Conservation (phyloP, 2,797 vertebrate species). For the Calcarius lapponicus region DNA sequence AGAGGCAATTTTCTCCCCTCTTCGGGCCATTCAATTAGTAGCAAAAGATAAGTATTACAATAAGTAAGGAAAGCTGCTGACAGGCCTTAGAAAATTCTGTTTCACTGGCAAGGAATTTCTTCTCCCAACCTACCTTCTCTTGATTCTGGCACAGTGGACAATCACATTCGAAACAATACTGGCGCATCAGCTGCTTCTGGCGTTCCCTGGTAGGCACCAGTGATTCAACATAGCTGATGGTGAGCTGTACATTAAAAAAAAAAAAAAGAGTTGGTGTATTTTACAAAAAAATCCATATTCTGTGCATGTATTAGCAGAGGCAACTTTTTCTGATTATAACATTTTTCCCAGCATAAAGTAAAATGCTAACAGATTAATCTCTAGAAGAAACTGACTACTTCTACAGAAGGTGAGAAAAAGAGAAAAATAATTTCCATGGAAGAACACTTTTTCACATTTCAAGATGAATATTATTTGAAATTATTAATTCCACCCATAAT, state of each 20-base stretch:
- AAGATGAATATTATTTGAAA: background rate
- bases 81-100: background rate
- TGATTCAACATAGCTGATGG: slow-evolving; percentile 85
- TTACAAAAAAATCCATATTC: background rate
- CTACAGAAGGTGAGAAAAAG: background rate
- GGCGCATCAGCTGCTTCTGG: slow-evolving; percentile 76
- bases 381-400: background rate
- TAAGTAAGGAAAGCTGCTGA: background rate
- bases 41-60: background rate
- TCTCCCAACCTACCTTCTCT: slow-evolving; percentile 76
- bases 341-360: background rate
- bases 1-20: background rate
- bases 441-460: background rate
- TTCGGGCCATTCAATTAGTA: background rate
- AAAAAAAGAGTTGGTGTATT: background rate
- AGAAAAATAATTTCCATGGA: background rate
- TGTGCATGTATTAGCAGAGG: background rate
- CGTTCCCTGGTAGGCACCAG: slow-evolving; percentile 79
- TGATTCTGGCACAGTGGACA: slow-evolving; percentile 77
- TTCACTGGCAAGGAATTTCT: background rate
- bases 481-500: background rate
- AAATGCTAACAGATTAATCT: background rate
- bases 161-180: slow-evolving; percentile 85
- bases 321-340: background rate
- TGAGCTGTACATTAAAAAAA: slow-evolving; percentile 76